Evolutionary conservation across 1,140 invertebrate species (phyloP).

Genomic region (Drosophila sp.): DNA sequence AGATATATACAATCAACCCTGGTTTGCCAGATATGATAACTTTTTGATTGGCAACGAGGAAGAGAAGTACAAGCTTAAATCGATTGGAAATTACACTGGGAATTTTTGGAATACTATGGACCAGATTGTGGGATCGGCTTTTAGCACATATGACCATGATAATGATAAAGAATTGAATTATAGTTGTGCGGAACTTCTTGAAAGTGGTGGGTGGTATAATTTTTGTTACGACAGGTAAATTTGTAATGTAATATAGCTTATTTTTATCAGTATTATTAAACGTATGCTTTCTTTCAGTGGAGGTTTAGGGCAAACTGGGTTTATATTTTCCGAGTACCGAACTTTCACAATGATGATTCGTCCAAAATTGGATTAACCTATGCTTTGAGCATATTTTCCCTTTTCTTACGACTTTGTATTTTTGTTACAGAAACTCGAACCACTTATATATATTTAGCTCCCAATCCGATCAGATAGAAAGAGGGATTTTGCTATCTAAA

Average conservation of each 20-base stretch:
- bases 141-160: conserved; percentile 13
- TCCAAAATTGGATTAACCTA: too few relatives aligned
- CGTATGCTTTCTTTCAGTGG: not conserved
- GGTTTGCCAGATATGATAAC: not conserved
- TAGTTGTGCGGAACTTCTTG: not conserved
- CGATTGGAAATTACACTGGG: not conserved
- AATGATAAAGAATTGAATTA: not conserved
- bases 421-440: too few relatives aligned
- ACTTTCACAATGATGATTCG: not conserved
- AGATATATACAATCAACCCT: not conserved
- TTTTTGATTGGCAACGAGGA: conserved; percentile 10
- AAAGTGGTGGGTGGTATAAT: not conserved
- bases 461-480: too few relatives aligned
- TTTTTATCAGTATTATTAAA: too few relatives aligned
- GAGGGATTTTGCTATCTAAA: too few relatives aligned
- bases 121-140: not conserved
- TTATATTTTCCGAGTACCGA: not conserved
- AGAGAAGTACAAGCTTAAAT: not conserved
- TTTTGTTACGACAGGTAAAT: not conserved
- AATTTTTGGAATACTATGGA: not conserved
- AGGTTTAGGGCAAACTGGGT: not conserved
- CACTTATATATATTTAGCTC: too few relatives aligned
- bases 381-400: too few relatives aligned
- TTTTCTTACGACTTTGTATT: too few relatives aligned
- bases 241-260: not conserved